Evolutionary conservation across 1,140 invertebrate genomes (phyloP), one percentile per base, ranked within the genome.

Genomic region (Temnothorax nylanderi): DNA sequence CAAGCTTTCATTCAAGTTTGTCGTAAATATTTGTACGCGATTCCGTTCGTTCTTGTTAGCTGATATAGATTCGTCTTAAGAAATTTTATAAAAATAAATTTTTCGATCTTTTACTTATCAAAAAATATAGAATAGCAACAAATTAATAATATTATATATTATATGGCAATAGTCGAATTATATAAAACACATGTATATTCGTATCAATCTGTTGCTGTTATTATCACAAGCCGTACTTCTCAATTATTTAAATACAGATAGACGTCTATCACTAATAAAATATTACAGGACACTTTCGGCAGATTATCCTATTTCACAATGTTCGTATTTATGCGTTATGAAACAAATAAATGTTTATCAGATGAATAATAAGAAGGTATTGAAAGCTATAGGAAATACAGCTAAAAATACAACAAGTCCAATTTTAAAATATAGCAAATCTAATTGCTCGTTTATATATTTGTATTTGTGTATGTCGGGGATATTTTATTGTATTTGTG

Each of bases 401-500:
- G 54, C 10, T 76, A 60, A 76, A 58, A 76, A 41, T 51, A 69
- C 26, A 74, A 75, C 32, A 60, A 26, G 21, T 76, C n/a, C 8
- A 37, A 8, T 76, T 60, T 76, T 51, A 41, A 76, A 76, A 60
- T 60, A 44, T 41, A 60, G 16, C 16, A 76, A 76, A 26, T 76
- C 34, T 58, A 76, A 76, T 75, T 76, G 54, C 74, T 37, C 51
- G n/a, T 60, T 41, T 21, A 76, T 76, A 75, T n/a, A 76, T 44
- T 76, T 44, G 21, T 76, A 41, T 44, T 49, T 32, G 16, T 72
- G 11, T 26, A 60, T 26, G 16, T 44, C 16, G n/a, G 26, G 26
- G 0, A 26, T 26, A 26, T 26, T 26, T 26, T 26, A 26, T 76
- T 44, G 21, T 76, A 41, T 44, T 49, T 32, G 16, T 32, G 16